A percentile compares a stretch with the other conserved stretches of the same genome.
Evolutionary conservation across 2,113 vertebrate genomes (phyloP).

Genomic region (Orientallactaga bullata): DNA sequence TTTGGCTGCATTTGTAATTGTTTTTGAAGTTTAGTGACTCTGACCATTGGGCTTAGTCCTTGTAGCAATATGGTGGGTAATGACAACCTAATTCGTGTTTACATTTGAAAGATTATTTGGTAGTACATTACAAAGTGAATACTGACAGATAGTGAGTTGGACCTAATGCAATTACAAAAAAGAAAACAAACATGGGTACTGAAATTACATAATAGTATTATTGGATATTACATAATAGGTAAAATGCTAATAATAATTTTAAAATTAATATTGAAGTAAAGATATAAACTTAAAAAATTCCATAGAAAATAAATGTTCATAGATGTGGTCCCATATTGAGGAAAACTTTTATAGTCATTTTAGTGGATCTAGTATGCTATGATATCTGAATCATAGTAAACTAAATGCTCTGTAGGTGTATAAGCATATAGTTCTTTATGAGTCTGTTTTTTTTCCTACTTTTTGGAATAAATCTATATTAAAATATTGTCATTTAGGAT

Average conservation of each 20-base stretch:
- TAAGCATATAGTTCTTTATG: neutral
- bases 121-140: neutral
- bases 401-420: neutral
- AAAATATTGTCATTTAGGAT: neutral
- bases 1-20: too few relatives aligned
- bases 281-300: neutral
- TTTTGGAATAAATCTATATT: conserved; percentile 15
- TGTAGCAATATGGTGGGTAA: too few relatives aligned
- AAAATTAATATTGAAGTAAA: conserved; percentile 29
- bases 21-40: too few relatives aligned
- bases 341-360: neutral
- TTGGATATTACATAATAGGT: neutral
- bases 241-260: conserved; percentile 41
- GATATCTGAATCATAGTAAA: neutral
- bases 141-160: neutral
- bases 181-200: neutral
- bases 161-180: neutral
- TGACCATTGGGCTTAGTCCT: too few relatives aligned
- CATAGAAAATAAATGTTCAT: neutral
- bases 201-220: neutral
- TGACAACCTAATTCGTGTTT: neutral
- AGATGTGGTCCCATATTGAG: neutral
- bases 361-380: neutral
- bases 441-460: neutral
- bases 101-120: neutral